These are phyloP conservation scores for Engystomops pustulosus DNA, from an alignment of 2,113 vertebrate genomes.

Conservation along the genomic window DNA sequence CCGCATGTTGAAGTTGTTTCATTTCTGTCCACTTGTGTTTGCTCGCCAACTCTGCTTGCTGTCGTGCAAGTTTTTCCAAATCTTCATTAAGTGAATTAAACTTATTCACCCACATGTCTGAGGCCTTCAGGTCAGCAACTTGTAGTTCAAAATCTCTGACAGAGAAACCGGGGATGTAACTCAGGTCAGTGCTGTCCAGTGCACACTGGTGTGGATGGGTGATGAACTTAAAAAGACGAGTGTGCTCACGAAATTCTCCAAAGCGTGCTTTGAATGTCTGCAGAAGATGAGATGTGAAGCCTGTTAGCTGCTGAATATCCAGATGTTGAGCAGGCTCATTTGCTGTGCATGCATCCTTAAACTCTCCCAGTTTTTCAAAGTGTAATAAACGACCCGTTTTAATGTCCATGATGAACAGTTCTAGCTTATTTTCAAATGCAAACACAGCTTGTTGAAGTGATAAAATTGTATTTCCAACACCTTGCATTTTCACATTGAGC, in stretches of 20 bases:
- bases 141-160: background rate
- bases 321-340: background rate
- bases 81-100: background rate
- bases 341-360: background rate
- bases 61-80: constrained; percentile 35
- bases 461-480: constrained; percentile 67
- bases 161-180: background rate
- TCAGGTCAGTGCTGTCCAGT: background rate
- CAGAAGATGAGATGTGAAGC: background rate
- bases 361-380: background rate
- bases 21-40: constrained; percentile 27
- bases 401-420: too few relatives aligned
- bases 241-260: background rate
- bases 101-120: background rate
- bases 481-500: constrained; percentile 68
- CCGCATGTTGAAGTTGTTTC: too few relatives aligned
- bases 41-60: constrained; percentile 51
- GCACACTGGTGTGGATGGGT: background rate
- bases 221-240: background rate
- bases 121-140: background rate
- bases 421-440: too few relatives aligned
- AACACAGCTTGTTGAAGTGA: too few relatives aligned
- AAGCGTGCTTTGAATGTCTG: background rate
- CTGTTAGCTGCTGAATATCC: background rate
- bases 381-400: background rate